Percentiles rank a stretch among this genome's conserved stretches.
These are phyloP conservation scores for Diceros bicornis DNA, from an alignment of 2,797 vertebrate genomes.

Conservation along the genomic window DNA sequence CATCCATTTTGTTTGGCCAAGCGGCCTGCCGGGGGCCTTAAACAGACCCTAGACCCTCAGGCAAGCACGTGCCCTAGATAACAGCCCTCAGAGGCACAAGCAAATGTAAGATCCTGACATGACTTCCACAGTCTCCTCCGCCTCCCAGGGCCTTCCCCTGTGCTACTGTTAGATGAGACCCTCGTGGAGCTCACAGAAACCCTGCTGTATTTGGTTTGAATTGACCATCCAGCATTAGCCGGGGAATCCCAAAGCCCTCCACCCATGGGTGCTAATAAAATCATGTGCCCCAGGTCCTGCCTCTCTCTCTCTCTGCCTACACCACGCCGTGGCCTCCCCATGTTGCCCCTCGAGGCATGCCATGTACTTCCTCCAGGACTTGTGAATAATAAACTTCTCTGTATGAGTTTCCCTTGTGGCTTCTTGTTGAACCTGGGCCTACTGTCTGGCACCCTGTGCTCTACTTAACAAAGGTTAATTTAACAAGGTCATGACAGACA, in stretches of 20 bases:
- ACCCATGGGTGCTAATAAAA: not conserved
- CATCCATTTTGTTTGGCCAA: not conserved
- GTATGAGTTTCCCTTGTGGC: not conserved
- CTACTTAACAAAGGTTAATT: not conserved
- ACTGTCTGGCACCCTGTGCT: not conserved
- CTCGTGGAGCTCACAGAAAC: not conserved
- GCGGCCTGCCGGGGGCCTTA: not conserved
- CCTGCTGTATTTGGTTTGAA: not conserved
- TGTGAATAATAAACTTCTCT: not conserved
- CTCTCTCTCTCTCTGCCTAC: not conserved
- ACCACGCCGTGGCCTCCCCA: not conserved
- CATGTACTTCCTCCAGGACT: not conserved
- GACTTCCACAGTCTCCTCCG: not conserved
- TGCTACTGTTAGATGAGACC: not conserved
- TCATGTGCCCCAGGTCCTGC: not conserved
- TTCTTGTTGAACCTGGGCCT: no score
- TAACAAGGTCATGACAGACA: not conserved
- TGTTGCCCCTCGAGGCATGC: not conserved
- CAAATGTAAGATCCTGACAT: not conserved
- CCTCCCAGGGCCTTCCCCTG: not conserved
- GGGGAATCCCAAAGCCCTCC: not conserved
- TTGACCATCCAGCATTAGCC: not conserved
- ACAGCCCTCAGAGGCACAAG: not conserved
- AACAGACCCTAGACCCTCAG: not conserved
- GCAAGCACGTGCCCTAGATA: not conserved